Evolutionary conservation across 2,888 invertebrate genomes (phyloP).

Genomic region (Acrobasis repandana): DNA sequence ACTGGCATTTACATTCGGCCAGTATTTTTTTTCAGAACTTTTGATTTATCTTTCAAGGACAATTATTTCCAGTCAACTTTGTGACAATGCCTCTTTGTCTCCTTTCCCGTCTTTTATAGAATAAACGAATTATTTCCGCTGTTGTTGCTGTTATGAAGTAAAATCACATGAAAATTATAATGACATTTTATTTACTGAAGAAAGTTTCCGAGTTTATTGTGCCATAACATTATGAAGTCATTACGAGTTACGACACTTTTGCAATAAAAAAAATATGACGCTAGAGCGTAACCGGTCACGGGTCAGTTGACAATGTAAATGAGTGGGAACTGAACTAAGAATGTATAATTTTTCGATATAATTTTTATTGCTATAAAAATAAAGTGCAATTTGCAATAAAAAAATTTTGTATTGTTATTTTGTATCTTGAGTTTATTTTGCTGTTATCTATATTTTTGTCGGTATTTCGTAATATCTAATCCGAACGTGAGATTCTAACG

Average conservation of each 20-base stretch:
- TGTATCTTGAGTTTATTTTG: constrained; percentile 17
- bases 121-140: neutral
- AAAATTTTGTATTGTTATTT: constrained; percentile 8
- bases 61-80: neutral
- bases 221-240: constrained; percentile 47
- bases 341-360: neutral
- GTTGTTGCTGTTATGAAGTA: neutral
- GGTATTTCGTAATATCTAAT: constrained; percentile 10
- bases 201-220: constrained; percentile 28
- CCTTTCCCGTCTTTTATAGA: neutral
- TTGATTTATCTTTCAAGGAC: neutral
- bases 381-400: constrained; percentile 23
- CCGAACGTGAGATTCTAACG: constrained; percentile 13
- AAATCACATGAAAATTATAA: neutral
- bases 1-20: too few relatives aligned
- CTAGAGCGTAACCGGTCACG: constrained; percentile 51
- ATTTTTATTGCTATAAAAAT: constrained; percentile 21
- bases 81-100: neutral
- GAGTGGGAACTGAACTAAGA: constrained; percentile 42
- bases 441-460: constrained; percentile 11
- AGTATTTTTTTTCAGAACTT: too few relatives aligned
- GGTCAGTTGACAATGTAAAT: constrained; percentile 59
- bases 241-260: constrained; percentile 42
- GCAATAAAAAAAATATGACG: constrained; percentile 48
- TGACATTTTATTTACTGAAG: neutral